Evolutionary conservation across 2,113 vertebrate species (phyloP), one percentile per base, ranked within the genome.

Genomic region (Gadus chalcogrammus): DNA sequence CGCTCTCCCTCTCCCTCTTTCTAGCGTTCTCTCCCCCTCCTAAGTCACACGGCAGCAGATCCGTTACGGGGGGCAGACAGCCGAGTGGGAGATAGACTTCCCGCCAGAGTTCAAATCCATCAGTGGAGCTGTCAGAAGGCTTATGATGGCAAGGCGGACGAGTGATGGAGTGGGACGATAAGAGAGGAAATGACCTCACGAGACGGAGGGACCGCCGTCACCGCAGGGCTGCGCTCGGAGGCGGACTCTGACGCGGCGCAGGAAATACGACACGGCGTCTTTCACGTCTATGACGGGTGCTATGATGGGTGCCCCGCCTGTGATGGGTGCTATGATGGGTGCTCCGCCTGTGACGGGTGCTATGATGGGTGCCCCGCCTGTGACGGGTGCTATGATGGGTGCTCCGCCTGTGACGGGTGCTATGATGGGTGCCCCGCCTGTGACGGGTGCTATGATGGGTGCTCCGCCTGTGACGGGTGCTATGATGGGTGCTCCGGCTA

Each of bases 101-200:
- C 81, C 84, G 86, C 78, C 89, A 88, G 91, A 93, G 88, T 85
- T 88, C 82, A 83, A 88, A 93, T 94, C 91, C 64, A 93, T 95
- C 91, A 93, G 76, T 73, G 64, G 72, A 55, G 66, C 27, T 91
- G 92, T 92, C 73, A 5, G 78, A 88, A 81, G 12, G 85, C 90
- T 92, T 92, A 91, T 93, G 91, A 93, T 92, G 92, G 86, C 84
- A 84, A 82, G 92, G 89, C 91, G 89, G 93, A 93, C 81, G 90
- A 90, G 93, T 91, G 81, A 94, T 93, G 92, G 94, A 94, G 91
- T 93, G 93, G 84, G 85, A 85, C 81, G 85, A 89, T 88, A 90
- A 71, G 52, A 66, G 80, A 90, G 82, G 81, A 88, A 79, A 90
- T 60, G 80, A 93, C 84, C 88, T 75, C 18, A 82, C 81, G 85